phyloP scores from a whole-genome alignment of 1,140 invertebrate species.

The Dufourea novaeangliae region DNA sequence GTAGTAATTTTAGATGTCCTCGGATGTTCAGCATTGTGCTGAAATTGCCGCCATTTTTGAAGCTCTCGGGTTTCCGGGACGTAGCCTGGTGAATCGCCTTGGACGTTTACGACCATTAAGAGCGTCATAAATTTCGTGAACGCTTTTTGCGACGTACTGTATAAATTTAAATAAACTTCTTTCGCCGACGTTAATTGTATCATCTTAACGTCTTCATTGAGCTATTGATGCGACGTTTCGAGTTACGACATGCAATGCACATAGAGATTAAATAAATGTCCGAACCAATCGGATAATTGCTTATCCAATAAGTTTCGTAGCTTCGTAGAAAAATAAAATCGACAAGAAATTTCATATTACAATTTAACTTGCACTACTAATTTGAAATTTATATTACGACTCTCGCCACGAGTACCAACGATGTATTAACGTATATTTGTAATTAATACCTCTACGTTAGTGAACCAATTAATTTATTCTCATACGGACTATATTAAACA shows the following conservation, averaged over 20 bases:
- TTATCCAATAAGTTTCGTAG: not conserved
- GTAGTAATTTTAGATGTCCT: not conserved
- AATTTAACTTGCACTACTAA: too few species aligned
- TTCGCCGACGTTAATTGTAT: conserved; percentile 20
- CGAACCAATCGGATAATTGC: not conserved
- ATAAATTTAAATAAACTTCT: conserved; percentile 48
- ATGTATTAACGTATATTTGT: too few species aligned
- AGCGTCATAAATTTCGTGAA: conserved; percentile 42
- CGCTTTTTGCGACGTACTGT: conserved; percentile 41
- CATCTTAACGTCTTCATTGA: conserved; percentile 20
- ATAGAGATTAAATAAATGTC: too few species aligned
- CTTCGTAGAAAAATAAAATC: too few species aligned
- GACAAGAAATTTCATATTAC: too few species aligned
- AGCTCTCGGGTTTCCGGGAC: conserved; percentile 25
- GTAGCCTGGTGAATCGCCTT: conserved; percentile 30
- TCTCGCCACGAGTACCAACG: too few species aligned
- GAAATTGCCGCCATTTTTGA: conserved; percentile 38
- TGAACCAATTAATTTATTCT: too few species aligned
- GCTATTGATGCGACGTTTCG: not conserved
- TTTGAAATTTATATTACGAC: too few species aligned
- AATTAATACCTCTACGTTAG: too few species aligned
- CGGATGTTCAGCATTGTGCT: not conserved
- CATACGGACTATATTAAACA: too few species aligned
- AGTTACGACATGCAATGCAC: not conserved
- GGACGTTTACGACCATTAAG: conserved; percentile 51